Evolutionary conservation across 2,888 invertebrate genomes (phyloP).

Genomic region (Prosopocoilus inquinatus): DNA sequence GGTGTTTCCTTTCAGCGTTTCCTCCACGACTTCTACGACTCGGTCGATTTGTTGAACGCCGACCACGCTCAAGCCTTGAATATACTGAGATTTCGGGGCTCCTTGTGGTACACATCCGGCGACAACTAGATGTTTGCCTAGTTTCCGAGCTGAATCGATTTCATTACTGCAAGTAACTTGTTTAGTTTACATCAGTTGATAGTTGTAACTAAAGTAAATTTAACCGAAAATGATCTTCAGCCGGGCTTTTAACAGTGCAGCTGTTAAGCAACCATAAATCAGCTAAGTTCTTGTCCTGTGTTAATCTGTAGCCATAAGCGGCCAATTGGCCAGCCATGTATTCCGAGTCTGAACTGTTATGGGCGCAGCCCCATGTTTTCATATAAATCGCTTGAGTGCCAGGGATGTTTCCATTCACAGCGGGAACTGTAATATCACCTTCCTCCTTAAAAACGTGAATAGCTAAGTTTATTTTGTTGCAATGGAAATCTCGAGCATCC

Average conservation of each 20-base stretch:
- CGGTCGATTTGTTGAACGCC: conserved; percentile 98
- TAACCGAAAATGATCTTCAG: conserved; percentile 73
- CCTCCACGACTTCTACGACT: conserved; percentile 96
- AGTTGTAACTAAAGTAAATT: not conserved
- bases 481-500: too few species aligned
- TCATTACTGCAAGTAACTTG: conserved; percentile 63
- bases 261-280: conserved; percentile 96
- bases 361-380: conserved; percentile 97
- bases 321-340: conserved; percentile 97
- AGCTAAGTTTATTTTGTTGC: too few species aligned
- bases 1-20: conserved; percentile 82
- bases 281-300: conserved; percentile 75
- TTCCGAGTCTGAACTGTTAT: conserved; percentile 96
- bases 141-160: conserved; percentile 70
- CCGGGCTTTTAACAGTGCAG: conserved; percentile 97
- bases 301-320: conserved; percentile 81
- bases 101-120: conserved; percentile 98
- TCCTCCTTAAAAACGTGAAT: conserved; percentile 7
- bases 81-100: conserved; percentile 68
- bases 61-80: conserved; percentile 85
- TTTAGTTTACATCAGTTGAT: not conserved
- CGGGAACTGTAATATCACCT: conserved; percentile 13
- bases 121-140: conserved; percentile 85
- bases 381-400: conserved; percentile 82
- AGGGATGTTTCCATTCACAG: conserved; percentile 47